Conservation (phyloP, 2,797 vertebrate genomes). For the Spinus pinus region DNA sequence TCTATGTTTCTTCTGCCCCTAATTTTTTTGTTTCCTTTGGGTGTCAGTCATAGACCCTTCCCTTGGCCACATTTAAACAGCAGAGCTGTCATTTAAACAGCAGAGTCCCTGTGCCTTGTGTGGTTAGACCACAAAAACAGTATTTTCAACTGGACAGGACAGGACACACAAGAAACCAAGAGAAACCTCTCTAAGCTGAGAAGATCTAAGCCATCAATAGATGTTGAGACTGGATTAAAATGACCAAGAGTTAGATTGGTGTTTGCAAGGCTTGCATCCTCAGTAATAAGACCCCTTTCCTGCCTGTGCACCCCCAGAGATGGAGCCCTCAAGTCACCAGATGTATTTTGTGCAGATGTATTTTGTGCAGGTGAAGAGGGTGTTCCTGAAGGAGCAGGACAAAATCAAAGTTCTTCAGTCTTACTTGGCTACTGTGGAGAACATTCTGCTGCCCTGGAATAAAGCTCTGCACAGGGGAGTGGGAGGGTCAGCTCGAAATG, state of each 20-base stretch:
- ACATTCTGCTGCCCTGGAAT: neutral
- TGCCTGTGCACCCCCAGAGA: neutral
- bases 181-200: neutral
- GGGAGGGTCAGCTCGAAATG: neutral
- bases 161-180: neutral
- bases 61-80: neutral
- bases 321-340: fast-evolving
- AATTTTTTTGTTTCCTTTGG: neutral
- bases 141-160: neutral
- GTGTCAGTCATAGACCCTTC: neutral
- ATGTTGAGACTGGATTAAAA: neutral
- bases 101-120: neutral
- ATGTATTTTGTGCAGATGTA: too few relatives aligned
- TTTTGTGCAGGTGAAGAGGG: neutral
- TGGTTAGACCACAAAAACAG: neutral
- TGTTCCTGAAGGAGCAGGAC: neutral
- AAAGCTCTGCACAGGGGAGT: neutral
- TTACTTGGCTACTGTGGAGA: neutral
- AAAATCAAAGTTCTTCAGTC: neutral
- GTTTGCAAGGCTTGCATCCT: neutral
- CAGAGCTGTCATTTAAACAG: neutral
- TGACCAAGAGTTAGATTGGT: neutral
- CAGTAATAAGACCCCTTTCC: neutral
- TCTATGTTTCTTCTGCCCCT: neutral
- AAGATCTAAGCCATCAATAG: neutral